Evolutionary conservation across 2,113 vertebrate genomes (phyloP), one percentile per base, ranked within the genome.

Genomic region (Platichthys flesus): DNA sequence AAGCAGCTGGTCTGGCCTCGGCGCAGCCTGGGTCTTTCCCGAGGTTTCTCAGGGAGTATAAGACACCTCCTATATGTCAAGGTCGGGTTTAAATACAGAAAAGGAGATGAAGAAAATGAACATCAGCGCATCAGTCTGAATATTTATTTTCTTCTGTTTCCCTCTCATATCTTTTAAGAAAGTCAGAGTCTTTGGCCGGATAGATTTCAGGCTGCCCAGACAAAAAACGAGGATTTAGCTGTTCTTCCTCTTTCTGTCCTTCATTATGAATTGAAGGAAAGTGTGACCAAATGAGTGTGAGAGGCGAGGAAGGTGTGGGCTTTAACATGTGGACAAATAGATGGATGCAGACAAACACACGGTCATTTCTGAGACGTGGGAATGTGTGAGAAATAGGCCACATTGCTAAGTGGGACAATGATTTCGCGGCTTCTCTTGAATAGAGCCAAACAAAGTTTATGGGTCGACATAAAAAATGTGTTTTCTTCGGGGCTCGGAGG

Each of bases 1-100:
- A 89, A 89, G 93, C 96, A 96, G 96, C 96, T 97, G 96, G 96
- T 96, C 90, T 80, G 81, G n/a, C 68, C 61, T 78, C 65, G 83
- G 71, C 80, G 80, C 90, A 92, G 79, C 83, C 57, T 78, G 82
- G 82, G 68, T 82, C 78, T 89, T 93, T 92, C 89, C 90, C 78
- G 83, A 70, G 31, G 60, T 81, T 88, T 85, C 79, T 72, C 62
- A 79, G 21, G 56, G 16, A 76, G 59, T 40, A 20, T 51, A 1
- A 51, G 47, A 51, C 47, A 51, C 47, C 47, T 51, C 40, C 10
- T 3, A 13, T 13, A 42, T 13, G 9, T 13, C 40, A 10, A 42
- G 40, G 40, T 10, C 40, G 40, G 40, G 10, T 42, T 42, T 49
- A 15, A 49, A 49, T 5, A 16, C 14, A 51, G 16, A 51, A 51